Evolutionary conservation across 2,797 vertebrate species (phyloP).

Genomic region (Labeo calbasu): DNA sequence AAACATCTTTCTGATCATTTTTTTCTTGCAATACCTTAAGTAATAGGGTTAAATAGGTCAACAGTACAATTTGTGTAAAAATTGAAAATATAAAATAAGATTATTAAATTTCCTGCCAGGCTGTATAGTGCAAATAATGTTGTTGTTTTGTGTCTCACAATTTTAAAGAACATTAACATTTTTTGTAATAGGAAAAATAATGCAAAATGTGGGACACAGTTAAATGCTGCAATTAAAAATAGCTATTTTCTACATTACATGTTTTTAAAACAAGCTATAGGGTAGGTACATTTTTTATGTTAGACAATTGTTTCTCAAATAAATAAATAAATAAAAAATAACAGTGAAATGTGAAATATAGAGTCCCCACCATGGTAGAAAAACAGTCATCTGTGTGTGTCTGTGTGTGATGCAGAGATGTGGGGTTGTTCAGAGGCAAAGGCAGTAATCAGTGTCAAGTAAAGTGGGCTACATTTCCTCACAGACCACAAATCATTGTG

Average conservation of each 20-base stretch:
- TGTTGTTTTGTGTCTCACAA: not conserved
- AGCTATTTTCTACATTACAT: not conserved
- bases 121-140: not conserved
- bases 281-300: too few relatives aligned
- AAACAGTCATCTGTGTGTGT: constrained; percentile 13
- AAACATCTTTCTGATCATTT: not conserved
- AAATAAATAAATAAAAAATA: constrained; percentile 6
- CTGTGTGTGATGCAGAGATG: constrained; percentile 16
- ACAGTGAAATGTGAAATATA: not conserved
- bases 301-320: not conserved
- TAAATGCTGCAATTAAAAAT: not conserved
- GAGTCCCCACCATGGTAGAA: not conserved
- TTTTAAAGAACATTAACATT: not conserved
- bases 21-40: not conserved
- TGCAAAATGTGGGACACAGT: not conserved
- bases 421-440: constrained; percentile 36
- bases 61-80: not conserved
- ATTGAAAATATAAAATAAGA: not conserved
- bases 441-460: constrained; percentile 44
- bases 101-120: not conserved
- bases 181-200: not conserved
- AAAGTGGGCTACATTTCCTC: constrained; percentile 49
- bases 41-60: not conserved
- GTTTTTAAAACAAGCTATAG: not conserved
- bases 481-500: constrained; percentile 46